A percentile compares a stretch with the other conserved stretches of the same genome.
These are phyloP conservation scores for Brachyistius frenatus DNA, from an alignment of 2,113 vertebrate genomes.

Conservation along the genomic window DNA sequence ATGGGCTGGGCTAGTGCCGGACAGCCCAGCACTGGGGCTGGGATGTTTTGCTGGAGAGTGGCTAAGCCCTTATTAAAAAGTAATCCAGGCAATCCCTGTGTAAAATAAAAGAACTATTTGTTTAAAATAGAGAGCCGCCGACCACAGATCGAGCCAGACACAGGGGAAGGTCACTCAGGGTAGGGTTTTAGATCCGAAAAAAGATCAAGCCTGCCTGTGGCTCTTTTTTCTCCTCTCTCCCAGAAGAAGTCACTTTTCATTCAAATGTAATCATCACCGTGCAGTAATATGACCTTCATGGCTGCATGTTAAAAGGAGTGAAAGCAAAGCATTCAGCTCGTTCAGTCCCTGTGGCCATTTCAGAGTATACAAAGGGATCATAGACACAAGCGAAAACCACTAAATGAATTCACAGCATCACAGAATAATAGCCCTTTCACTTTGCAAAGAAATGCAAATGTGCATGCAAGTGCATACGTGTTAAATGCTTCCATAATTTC, in stretches of 20 bases:
- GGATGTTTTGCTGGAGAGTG: slow-evolving; percentile 70
- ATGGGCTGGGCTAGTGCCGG: slow-evolving; percentile 54
- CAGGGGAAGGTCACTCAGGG: slow-evolving; percentile 76
- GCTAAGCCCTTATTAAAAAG: slow-evolving; percentile 83
- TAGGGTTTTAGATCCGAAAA: slow-evolving; percentile 76
- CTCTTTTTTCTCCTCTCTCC: slow-evolving; percentile 69
- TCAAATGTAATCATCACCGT: slow-evolving; percentile 82
- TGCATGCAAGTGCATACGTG: slow-evolving; percentile 21
- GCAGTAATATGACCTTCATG: slow-evolving; percentile 83
- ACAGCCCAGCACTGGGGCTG: slow-evolving; percentile 27
- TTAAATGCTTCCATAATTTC: slow-evolving; percentile 39
- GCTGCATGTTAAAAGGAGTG: slow-evolving; percentile 79
- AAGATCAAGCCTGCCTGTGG: slow-evolving; percentile 77
- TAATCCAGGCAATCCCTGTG: slow-evolving; percentile 81
- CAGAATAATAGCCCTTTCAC: slow-evolving; percentile 58
- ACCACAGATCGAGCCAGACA: slow-evolving; percentile 63
- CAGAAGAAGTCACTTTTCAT: slow-evolving; percentile 80
- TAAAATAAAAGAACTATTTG: slow-evolving; percentile 82
- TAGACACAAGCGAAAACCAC: slow-evolving; percentile 69
- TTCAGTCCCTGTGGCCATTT: slow-evolving; percentile 74
- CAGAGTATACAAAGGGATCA: slow-evolving; percentile 75
- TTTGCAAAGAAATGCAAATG: slow-evolving; percentile 51
- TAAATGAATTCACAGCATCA: slow-evolving; percentile 67
- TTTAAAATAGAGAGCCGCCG: slow-evolving; percentile 75
- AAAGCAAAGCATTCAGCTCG: slow-evolving; percentile 77